Evolutionary conservation across 2,113 vertebrate genomes (phyloP).

Genomic region (Hystrix cristata): DNA sequence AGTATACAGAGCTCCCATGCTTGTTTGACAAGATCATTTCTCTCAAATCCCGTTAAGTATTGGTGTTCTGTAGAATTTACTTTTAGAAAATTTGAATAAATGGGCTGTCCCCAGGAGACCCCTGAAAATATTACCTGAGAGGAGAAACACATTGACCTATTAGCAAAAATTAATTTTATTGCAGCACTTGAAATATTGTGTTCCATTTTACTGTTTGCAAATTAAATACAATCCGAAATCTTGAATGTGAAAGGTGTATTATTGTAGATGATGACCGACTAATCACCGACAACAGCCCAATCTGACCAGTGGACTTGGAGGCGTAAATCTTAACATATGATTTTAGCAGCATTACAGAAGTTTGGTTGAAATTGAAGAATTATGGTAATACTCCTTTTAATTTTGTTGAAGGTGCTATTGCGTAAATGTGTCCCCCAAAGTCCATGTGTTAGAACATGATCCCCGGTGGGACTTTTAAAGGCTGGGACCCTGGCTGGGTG

Average conservation of each 20-base stretch:
- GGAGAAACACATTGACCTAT: conserved; percentile 32
- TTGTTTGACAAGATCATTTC: conserved; percentile 37
- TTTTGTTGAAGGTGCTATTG: neutral
- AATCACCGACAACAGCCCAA: neutral
- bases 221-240: conserved; percentile 34
- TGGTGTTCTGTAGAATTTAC: neutral
- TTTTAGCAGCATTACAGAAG: neutral
- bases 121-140: conserved; percentile 23
- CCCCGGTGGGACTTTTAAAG: neutral
- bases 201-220: conserved; percentile 6
- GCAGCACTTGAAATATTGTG: neutral
- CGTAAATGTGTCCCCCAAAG: neutral
- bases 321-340: neutral
- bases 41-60: conserved; percentile 28
- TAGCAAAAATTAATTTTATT: conserved; percentile 43
- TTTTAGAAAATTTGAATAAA: conserved; percentile 39
- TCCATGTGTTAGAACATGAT: neutral
- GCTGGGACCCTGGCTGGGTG: neutral
- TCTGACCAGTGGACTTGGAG: conserved; percentile 9
- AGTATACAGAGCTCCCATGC: neutral
- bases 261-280: conserved; percentile 15
- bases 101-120: neutral
- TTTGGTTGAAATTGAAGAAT: conserved; percentile 25
- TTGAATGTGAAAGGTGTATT: conserved; percentile 1
- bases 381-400: conserved; percentile 1